Evolutionary conservation across 1,140 invertebrate genomes (phyloP).

Genomic region (Pinna nobilis): DNA sequence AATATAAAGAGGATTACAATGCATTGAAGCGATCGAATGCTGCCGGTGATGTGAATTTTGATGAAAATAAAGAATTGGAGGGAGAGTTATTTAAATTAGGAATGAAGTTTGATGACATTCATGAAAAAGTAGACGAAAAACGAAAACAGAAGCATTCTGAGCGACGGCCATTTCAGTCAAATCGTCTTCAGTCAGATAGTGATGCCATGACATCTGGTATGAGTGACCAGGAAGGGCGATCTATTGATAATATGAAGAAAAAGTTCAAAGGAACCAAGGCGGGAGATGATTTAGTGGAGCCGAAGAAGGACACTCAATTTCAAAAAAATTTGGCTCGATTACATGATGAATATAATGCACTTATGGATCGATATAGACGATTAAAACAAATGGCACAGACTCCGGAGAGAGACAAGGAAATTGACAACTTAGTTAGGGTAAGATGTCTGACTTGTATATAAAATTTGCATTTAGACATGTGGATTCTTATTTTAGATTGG

Average conservation of each 20-base stretch:
- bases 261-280: conserved; percentile 49
- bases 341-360: conserved; percentile 65
- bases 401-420: conserved; percentile 65
- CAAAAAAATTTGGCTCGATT: conserved; percentile 58
- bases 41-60: conserved; percentile 58
- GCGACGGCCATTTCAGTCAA: conserved; percentile 66
- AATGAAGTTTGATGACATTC: conserved; percentile 72
- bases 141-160: conserved; percentile 57
- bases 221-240: conserved; percentile 33
- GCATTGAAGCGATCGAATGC: conserved; percentile 56
- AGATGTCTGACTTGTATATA: conserved; percentile 14
- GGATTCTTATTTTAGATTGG: not conserved
- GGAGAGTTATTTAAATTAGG: conserved; percentile 70
- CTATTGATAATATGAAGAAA: conserved; percentile 55
- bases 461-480: not conserved
- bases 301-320: conserved; percentile 45
- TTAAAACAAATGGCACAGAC: conserved; percentile 67
- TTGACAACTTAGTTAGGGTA: conserved; percentile 69
- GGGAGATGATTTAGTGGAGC: conserved; percentile 51
- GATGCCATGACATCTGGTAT: conserved; percentile 9
- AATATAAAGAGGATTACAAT: conserved; percentile 70
- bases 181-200: conserved; percentile 25
- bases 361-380: conserved; percentile 66
- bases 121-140: conserved; percentile 66
- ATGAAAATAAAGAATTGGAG: conserved; percentile 67